These are phyloP conservation scores for Momotus momota DNA, from an alignment of 2,797 vertebrate species.

Conservation along the genomic window DNA sequence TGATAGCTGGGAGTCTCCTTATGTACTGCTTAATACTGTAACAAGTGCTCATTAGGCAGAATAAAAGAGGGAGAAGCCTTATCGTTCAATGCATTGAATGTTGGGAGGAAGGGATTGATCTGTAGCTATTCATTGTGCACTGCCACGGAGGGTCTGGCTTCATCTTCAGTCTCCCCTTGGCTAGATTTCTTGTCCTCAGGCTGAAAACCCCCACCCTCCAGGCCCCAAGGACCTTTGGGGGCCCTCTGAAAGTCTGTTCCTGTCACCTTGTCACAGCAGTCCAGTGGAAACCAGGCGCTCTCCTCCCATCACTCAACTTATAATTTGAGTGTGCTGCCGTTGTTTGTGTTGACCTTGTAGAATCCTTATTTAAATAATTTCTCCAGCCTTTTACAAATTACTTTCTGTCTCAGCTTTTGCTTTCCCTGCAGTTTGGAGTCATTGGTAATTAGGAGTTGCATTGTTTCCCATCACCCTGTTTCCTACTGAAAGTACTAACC, in stretches of 20 bases:
- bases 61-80: neutral
- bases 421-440: neutral
- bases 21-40: neutral
- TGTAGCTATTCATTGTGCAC: neutral
- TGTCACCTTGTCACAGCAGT: neutral
- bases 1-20: neutral
- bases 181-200: neutral
- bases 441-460: neutral
- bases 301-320: neutral
- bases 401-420: neutral
- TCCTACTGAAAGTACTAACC: neutral
- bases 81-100: neutral
- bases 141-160: accelerated
- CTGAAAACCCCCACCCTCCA: no score
- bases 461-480: neutral
- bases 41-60: neutral
- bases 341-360: accelerated
- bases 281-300: accelerated
- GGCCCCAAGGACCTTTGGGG: no score
- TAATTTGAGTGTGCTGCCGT: neutral
- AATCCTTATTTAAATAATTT: neutral
- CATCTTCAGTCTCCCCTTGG: neutral
- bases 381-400: neutral
- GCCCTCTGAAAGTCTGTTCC: neutral
- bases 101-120: neutral